phyloP scores from a whole-genome alignment of 2,797 vertebrate species.

The Sebastes hubbsi region DNA sequence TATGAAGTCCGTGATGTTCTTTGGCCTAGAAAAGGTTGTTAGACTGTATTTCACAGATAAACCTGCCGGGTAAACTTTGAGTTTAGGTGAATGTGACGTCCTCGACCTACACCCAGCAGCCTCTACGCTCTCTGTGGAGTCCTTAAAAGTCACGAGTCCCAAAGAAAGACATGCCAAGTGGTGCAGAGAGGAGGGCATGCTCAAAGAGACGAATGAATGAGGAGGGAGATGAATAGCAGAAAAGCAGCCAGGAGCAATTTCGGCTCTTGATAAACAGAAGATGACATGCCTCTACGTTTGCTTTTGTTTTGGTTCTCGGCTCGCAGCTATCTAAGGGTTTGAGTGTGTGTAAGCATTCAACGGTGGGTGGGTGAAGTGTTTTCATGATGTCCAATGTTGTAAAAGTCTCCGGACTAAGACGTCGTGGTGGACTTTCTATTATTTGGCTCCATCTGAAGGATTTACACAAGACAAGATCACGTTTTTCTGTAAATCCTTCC shows the following conservation, averaged over 20 bases:
- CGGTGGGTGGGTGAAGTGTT: neutral
- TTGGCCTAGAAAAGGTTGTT: neutral
- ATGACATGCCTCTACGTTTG: constrained; percentile 21
- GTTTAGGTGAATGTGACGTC: constrained; percentile 9
- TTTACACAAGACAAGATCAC: neutral
- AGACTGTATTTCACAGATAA: neutral
- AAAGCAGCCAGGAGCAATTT: constrained; percentile 39
- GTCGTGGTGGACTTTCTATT: neutral
- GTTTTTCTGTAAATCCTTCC: constrained; percentile 4
- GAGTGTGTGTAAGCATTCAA: neutral
- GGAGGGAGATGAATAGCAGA: neutral
- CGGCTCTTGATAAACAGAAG: constrained; percentile 36
- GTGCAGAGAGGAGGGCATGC: neutral
- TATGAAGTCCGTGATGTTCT: neutral
- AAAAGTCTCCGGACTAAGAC: neutral
- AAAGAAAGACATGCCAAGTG: constrained; percentile 2
- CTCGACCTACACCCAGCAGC: constrained; percentile 12
- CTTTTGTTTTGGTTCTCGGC: constrained; percentile 22
- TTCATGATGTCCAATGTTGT: neutral
- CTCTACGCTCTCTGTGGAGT: neutral
- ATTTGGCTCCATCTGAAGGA: neutral
- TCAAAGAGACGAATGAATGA: neutral
- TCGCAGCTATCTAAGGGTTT: neutral
- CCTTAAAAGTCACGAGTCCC: constrained; percentile 18
- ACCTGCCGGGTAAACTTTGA: constrained; percentile 10